A percentile compares a stretch with the other conserved stretches of the same genome.
phyloP scores from a whole-genome alignment of 2,888 invertebrate species.

The Epirrhoe alternata region DNA sequence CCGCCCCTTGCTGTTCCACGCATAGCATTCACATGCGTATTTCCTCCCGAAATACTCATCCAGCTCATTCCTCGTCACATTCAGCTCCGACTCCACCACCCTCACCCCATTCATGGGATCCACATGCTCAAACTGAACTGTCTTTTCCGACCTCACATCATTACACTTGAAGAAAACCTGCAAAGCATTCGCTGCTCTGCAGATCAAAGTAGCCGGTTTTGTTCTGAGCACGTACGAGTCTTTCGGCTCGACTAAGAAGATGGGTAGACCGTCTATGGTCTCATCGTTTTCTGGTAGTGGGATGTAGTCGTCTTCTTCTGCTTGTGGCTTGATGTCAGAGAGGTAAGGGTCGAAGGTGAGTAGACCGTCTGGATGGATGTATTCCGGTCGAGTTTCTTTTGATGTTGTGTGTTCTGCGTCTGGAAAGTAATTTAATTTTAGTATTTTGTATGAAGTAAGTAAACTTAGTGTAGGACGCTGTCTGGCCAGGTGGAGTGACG shows the following conservation, averaged over 20 bases:
- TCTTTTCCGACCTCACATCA: constrained; percentile 83
- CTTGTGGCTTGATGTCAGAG: constrained; percentile 73
- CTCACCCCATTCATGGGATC: constrained; percentile 92
- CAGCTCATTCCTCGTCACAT: constrained; percentile 91
- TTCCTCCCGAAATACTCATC: constrained; percentile 93
- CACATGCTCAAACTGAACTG: constrained; percentile 89
- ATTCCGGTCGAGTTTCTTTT: constrained; percentile 76
- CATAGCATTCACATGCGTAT: constrained; percentile 94
- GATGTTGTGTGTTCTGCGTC: constrained; percentile 72
- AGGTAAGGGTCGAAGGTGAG: constrained; percentile 76
- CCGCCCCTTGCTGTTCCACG: constrained; percentile 91
- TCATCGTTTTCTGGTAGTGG: constrained; percentile 83
- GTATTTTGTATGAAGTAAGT: no score
- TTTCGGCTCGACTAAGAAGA: constrained; percentile 94
- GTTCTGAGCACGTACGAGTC: constrained; percentile 95
- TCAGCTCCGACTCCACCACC: constrained; percentile 90
- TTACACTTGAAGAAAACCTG: constrained; percentile 93
- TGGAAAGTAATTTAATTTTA: constrained; percentile 49
- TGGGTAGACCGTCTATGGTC: constrained; percentile 90
- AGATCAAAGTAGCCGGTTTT: constrained; percentile 94
- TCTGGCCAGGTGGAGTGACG: no score
- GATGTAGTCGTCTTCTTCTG: constrained; percentile 80
- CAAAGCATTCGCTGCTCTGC: constrained; percentile 96
- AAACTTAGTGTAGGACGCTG: no score
- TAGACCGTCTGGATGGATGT: constrained; percentile 77